A percentile compares a stretch with the other conserved stretches of the same genome.
phyloP scores from a whole-genome alignment of 2,888 invertebrate genomes.

The Physocephala rufipes region DNA sequence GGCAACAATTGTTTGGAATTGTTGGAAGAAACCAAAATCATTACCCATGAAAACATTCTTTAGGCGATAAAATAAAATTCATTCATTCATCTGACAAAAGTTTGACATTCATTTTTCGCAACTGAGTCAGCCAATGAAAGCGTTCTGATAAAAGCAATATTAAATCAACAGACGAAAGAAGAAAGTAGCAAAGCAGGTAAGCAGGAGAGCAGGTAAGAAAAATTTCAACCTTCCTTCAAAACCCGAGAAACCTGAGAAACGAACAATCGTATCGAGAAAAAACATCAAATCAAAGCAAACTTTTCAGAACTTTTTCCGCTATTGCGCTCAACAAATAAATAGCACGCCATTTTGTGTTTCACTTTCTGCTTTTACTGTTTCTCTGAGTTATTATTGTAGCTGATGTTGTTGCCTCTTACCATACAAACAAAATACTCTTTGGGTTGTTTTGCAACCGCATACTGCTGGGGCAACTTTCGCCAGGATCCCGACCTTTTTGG shows the following conservation, averaged over 20 bases:
- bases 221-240: background rate
- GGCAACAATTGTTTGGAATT: background rate
- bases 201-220: too few species aligned
- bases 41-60: conserved; percentile 7
- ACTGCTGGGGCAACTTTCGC: background rate
- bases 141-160: background rate
- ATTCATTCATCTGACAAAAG: conserved; percentile 23
- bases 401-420: conserved; percentile 6
- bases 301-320: conserved; percentile 28
- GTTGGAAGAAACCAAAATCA: conserved; percentile 23
- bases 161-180: background rate
- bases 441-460: too few species aligned
- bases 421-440: too few species aligned
- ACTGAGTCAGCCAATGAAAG: background rate
- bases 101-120: conserved; percentile 12
- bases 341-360: background rate
- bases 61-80: conserved; percentile 21
- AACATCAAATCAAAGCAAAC: conserved; percentile 27
- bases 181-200: background rate
- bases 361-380: background rate
- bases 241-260: background rate
- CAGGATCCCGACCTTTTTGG: background rate
- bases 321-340: conserved; percentile 17
- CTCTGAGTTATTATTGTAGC: too few species aligned
- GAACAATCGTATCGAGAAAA: conserved; percentile 6